Evolutionary conservation across 2,888 invertebrate species (phyloP), one percentile per base, ranked within the genome.

Genomic region (Tetragnatha montana): DNA sequence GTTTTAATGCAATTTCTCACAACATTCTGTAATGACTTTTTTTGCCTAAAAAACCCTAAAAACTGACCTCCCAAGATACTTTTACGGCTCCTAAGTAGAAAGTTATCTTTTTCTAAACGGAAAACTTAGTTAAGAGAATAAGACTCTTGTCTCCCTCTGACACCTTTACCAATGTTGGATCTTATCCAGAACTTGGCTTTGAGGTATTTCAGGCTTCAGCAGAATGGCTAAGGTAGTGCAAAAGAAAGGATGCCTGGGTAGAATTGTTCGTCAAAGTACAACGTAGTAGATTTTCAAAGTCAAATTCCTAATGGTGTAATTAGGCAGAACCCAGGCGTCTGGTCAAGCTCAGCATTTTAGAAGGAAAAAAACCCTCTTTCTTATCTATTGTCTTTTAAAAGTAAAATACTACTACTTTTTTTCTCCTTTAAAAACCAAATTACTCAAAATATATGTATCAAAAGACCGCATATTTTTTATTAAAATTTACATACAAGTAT

Each of bases 151-250:
- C 68, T 47, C 50, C 17, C 60, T 60, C 51, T 87, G 76, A 87
- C 87, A 87, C 82, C 88, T 84, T 74, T 84, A 47, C 35, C 10
- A 51, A 47, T 19, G 50, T 81, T 89, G 88, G 88, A 84, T 8
- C 4, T 12, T 3, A 8, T 75, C 88, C 88, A 89, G 76, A 74
- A 75, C 47, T 51, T 50, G 19, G 50, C 78, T 89, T 84, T 81
- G 81, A 81, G 84, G 88, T 89, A 89, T 89, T 89, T 89, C 81
- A 80, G 84, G 80, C 60, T 84, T 89, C 88, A 84, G 88, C 88
- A 73, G 50, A 89, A 89, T 70, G 60, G 74, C 75, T 74, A 68
- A 88, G 83, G 78, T 84, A 69, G 71, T 21, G 19, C 21, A 82
- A 68, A 19, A 50, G 70, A 82, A 81, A 78, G 71, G 19, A 50